Evolutionary conservation across 2,888 invertebrate species (phyloP).

Genomic region (Pachliopta kotzebuea): DNA sequence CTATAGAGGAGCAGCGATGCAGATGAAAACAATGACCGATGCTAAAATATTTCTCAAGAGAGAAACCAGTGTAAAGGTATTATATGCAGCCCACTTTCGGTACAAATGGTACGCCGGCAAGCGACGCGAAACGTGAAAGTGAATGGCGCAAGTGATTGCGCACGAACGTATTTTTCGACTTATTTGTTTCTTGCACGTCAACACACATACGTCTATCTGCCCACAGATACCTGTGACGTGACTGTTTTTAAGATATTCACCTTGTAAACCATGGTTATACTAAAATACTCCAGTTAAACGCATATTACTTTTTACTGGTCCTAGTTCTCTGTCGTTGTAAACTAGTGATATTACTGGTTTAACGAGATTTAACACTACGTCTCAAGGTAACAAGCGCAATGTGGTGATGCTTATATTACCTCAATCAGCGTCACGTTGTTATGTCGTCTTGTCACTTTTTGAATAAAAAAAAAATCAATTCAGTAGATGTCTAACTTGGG

Average conservation of each 20-base stretch:
- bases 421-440: neutral
- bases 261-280: neutral
- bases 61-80: slow-evolving; percentile 67
- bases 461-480: no score
- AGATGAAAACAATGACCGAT: slow-evolving; percentile 43
- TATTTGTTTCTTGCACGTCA: slow-evolving; percentile 67
- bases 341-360: no score
- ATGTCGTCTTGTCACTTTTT: no score
- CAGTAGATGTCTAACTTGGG: no score
- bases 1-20: slow-evolving; percentile 36
- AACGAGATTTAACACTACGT: no score
- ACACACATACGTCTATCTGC: slow-evolving; percentile 39
- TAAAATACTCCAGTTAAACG: neutral
- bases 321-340: no score
- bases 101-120: slow-evolving; percentile 47
- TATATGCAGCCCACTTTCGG: slow-evolving; percentile 76
- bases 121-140: slow-evolving; percentile 66
- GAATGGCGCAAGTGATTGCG: slow-evolving; percentile 66
- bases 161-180: slow-evolving; percentile 59
- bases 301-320: neutral
- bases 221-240: slow-evolving; percentile 36
- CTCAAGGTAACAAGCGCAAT: no score
- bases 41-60: slow-evolving; percentile 66
- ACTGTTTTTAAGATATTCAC: slow-evolving; percentile 20
- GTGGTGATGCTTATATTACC: no score